phyloP scores from a whole-genome alignment of 2,113 vertebrate genomes.

The Alethe castanea region DNA sequence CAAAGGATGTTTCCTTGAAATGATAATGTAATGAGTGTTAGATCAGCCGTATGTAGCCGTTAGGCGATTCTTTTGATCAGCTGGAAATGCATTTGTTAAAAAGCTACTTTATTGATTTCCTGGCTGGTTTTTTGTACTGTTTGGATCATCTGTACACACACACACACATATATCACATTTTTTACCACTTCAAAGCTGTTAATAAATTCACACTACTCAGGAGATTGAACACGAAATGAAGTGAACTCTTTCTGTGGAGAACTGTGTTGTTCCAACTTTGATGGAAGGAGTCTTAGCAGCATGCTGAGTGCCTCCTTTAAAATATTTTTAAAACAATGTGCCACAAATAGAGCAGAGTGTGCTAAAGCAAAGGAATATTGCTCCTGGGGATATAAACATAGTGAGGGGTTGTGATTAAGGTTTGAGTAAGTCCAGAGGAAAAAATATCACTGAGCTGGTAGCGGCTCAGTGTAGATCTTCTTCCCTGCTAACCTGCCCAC shows the following conservation, averaged over 20 bases:
- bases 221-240: constrained; percentile 26
- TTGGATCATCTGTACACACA: constrained; percentile 54
- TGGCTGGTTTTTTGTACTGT: constrained; percentile 61
- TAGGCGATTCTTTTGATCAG: constrained; percentile 69
- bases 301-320: neutral
- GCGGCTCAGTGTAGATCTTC: neutral
- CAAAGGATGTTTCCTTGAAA: constrained; percentile 67
- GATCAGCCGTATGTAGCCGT: constrained; percentile 58
- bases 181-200: constrained; percentile 67
- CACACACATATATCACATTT: constrained; percentile 11
- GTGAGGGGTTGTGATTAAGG: neutral
- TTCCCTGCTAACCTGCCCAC: neutral
- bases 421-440: neutral
- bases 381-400: neutral
- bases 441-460: neutral
- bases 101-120: constrained; percentile 70
- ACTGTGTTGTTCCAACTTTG: constrained; percentile 13
- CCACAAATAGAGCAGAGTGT: neutral
- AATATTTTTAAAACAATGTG: constrained; percentile 23
- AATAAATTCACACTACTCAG: constrained; percentile 52
- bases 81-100: constrained; percentile 69
- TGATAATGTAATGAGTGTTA: constrained; percentile 59
- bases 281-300: neutral
- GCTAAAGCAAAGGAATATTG: neutral
- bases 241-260: neutral